Evolutionary conservation across 1,140 invertebrate genomes (phyloP).

Genomic region (Lasioglossum albipes): DNA sequence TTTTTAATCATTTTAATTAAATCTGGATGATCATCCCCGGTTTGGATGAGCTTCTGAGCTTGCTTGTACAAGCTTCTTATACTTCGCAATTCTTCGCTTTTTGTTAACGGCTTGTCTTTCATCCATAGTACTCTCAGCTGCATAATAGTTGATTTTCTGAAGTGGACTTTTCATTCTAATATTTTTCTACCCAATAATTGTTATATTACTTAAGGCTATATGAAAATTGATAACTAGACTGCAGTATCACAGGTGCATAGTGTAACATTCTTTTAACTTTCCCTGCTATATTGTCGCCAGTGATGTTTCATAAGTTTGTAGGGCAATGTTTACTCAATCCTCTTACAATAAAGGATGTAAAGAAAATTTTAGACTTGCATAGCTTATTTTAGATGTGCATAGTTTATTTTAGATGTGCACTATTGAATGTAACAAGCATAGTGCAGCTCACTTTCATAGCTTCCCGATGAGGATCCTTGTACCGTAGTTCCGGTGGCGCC

Average conservation of each 20-base stretch:
- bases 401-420: no score
- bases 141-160: not conserved
- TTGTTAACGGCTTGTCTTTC: slow-evolving; percentile 18
- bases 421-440: no score
- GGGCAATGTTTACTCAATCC: no score
- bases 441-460: slow-evolving; percentile 39
- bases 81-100: slow-evolving; percentile 4
- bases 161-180: not conserved
- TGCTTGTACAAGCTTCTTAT: slow-evolving; percentile 26
- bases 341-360: no score
- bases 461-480: slow-evolving; percentile 32
- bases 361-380: no score
- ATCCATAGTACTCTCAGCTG: slow-evolving; percentile 53
- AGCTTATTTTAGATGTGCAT: no score
- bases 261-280: no score
- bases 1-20: slow-evolving; percentile 26
- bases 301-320: no score
- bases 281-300: no score
- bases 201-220: no score
- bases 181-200: not conserved
- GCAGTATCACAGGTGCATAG: no score
- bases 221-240: no score
- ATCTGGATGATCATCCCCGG: not conserved
- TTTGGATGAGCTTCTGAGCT: slow-evolving; percentile 9
- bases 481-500: slow-evolving; percentile 32